Base-by-base conservation (phyloP, 2,888 invertebrate genomes). In the Smittia aterrima region DNA sequence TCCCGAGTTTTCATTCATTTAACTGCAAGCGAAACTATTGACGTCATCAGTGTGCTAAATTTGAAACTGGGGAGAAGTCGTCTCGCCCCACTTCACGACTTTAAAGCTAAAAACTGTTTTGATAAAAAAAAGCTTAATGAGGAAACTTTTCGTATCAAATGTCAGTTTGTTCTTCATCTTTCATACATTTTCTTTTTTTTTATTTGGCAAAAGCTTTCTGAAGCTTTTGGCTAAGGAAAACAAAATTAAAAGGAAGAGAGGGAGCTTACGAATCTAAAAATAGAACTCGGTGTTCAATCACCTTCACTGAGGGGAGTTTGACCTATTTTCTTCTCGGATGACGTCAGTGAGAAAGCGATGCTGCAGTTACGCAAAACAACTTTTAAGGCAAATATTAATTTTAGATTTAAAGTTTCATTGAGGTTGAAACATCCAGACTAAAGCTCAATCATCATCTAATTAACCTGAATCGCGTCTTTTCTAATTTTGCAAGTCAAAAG, bases 31-130 rank as follows among this genome's bases (percentile, higher is more conserved):
- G 47, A 68, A 68, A 38, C 32, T 22, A 47, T 68, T 68, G 68
- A 68, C 68, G 68, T 68, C 68, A 68, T 68, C 41, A 41, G 20
- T 68, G 68, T 68, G 68, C 68, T 68, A 68, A 22, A 47, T 68
- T 68, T 68, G 16, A 47, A 47, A 16, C 6, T 6, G 47, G 47
- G 47, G n/a, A 47, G 47, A 47, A 47, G 16, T 11, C n/a, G 2
- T 6, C 2, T 11, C 16, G 16, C 9, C 9, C 32, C 16, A 47
- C 16, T 47, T 47, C n/a, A n/a, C 13, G 11, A 47, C n/a, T 47
- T 47, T 47, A 6, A 47, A n/a, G 13, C 16, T 16, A 2, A n/a
- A 47, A 47, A 16, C 47, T 47, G n/a, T 47, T 3, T 16, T 16
- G 47, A 16, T 47, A 6, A 6, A 2, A 38, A 38, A 38, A 47